Percentiles rank a stretch among this genome's conserved stretches.
These are phyloP conservation scores for Aegithalos caudatus DNA, from an alignment of 2,113 vertebrate genomes.

Conservation along the genomic window DNA sequence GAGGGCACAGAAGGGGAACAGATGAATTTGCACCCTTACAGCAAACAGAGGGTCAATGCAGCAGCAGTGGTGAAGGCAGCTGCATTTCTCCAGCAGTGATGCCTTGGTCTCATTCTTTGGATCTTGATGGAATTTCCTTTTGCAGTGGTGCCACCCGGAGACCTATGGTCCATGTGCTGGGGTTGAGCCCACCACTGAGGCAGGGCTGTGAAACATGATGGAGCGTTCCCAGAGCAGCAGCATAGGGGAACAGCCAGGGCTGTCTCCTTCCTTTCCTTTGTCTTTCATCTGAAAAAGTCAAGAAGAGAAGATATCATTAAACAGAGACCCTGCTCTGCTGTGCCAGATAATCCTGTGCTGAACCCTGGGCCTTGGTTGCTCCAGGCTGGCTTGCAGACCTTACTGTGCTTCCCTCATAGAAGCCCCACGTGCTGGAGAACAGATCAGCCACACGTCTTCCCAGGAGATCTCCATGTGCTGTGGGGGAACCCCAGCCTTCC, in stretches of 20 bases:
- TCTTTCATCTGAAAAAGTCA: constrained; percentile 34
- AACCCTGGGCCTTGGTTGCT: neutral
- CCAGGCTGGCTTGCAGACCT: neutral
- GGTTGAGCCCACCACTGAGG: neutral
- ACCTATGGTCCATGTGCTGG: neutral
- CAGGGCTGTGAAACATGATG: neutral
- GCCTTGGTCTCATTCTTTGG: neutral
- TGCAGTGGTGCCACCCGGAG: neutral
- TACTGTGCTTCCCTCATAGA: neutral
- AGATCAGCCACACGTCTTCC: neutral
- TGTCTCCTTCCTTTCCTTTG: neutral
- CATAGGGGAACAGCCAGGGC: neutral
- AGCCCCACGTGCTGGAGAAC: accelerated
- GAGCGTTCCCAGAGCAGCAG: neutral
- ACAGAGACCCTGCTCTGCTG: neutral
- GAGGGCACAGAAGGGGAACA: neutral
- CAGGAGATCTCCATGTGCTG: neutral
- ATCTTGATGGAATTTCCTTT: neutral
- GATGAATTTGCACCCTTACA: neutral
- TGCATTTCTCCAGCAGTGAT: neutral
- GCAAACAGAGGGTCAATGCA: neutral
- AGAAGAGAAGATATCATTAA: constrained; percentile 17
- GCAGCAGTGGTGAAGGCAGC: neutral
- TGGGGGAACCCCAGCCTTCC: neutral
- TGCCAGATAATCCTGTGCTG: neutral